A percentile compares a stretch with the other conserved stretches of the same genome.
Evolutionary conservation across 2,888 invertebrate species (phyloP).

Genomic region (Calephelis perditalis): DNA sequence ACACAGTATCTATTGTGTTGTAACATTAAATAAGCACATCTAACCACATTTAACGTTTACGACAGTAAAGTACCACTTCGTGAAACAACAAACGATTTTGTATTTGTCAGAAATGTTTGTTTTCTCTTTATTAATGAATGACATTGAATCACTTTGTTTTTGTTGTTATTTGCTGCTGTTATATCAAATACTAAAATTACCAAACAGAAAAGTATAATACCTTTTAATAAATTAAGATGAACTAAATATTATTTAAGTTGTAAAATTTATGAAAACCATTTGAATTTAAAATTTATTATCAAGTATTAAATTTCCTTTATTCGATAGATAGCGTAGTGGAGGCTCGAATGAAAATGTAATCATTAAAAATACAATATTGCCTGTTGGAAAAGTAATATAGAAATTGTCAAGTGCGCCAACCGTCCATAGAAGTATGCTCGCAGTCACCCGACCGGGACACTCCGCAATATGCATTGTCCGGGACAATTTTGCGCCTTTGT

Average conservation of each 20-base stretch:
- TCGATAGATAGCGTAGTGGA: not conserved
- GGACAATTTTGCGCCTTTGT: slow-evolving; percentile 44
- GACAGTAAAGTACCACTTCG: slow-evolving; percentile 65
- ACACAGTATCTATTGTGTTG: no score
- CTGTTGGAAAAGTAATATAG: slow-evolving; percentile 10
- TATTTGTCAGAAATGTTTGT: no score
- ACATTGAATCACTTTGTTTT: no score
- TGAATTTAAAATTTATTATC: not conserved
- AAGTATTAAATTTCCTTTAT: not conserved
- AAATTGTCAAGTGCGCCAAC: slow-evolving; percentile 5
- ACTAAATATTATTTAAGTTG: not conserved
- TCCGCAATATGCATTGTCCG: slow-evolving; percentile 56
- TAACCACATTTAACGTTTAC: slow-evolving; percentile 28
- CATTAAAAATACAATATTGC: slow-evolving; percentile 4
- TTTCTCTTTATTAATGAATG: no score
- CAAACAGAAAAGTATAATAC: not conserved
- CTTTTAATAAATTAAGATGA: not conserved
- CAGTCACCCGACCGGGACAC: slow-evolving; percentile 17
- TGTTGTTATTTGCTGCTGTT: no score
- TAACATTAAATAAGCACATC: no score
- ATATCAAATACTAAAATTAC: not conserved
- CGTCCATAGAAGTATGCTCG: slow-evolving; percentile 11
- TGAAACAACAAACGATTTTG: slow-evolving; percentile 22
- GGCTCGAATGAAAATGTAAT: not conserved
- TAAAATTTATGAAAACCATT: no score